Base-by-base conservation (phyloP, 2,113 vertebrate genomes). In the Myodes glareolus region DNA sequence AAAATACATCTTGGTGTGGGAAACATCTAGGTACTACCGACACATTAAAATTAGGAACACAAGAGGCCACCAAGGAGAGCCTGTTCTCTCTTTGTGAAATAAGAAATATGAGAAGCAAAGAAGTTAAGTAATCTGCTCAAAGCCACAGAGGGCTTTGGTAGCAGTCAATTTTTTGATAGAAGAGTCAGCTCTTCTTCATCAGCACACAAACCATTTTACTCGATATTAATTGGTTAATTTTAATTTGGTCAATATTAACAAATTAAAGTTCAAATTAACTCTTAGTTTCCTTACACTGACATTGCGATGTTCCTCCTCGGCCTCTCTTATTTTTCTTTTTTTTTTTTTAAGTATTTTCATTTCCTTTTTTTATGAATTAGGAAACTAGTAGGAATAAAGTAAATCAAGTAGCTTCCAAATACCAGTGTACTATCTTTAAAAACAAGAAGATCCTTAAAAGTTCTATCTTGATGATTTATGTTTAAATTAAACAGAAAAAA, bases 401-500 rank as follows among this genome's bases (percentile, higher is more conserved):
- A 55, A 72, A 88, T 75, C 85, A 78, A 96, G 63, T 84, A 95
- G 90, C n/a, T 97, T 7, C 39, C 80, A 95, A 96, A 76, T 29
- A 91, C 29, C 10, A 72, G 84, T 68, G 29, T 50, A n/a, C 76
- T 92, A 63, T 81, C 82, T 96, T 94, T 73, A 92, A 94, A 97
- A 95, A 90, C 63, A 19, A 94, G 65, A 23, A 25, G 58, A 90
- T 63, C 45, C 80, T 93, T 96, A 90, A 95, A 94, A 96, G 42
- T 95, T 92, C 58, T 12, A 23, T 95, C 73, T 75, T 92, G 55
- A 95, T 85, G 63, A 90, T 91, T 96, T 96, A 95, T 96, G 67
- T 97, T 94, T 86, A 91, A 98, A 96, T 93, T 92, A 96, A 94
- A 97, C 68, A 95, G 94, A 95, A 97, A 90, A 92, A 84, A 17